Conservation (phyloP, 2,888 invertebrate genomes). For the Agonopterix heracliana region DNA sequence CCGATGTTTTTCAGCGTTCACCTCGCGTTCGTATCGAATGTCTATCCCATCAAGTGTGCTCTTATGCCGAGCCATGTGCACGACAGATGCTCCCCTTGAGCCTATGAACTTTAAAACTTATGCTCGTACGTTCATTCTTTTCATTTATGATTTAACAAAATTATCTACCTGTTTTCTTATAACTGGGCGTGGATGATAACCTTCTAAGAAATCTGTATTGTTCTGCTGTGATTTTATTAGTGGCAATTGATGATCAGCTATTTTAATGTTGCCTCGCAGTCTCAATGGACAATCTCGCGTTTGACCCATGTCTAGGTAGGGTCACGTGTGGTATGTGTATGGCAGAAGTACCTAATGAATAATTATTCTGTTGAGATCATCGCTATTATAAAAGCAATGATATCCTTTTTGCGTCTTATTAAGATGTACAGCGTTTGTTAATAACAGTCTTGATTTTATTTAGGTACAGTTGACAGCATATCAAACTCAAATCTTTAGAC, state of each 20-base stretch:
- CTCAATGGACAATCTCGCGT: background rate
- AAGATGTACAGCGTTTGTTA: background rate
- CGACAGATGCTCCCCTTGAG: conserved; percentile 60
- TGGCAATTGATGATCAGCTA: background rate
- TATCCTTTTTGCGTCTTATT: conserved; percentile 28
- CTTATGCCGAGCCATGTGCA: conserved; percentile 59
- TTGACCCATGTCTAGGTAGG: conserved; percentile 1
- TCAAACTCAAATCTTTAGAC: no score
- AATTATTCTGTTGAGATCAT: conserved; percentile 45
- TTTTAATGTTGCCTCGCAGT: background rate
- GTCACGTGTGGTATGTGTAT: conserved; percentile 17
- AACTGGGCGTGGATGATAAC: background rate
- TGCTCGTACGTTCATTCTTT: conserved; percentile 22
- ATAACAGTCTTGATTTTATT: background rate
- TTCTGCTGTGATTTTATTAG: background rate
- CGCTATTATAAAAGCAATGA: conserved; percentile 25
- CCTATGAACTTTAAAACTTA: conserved; percentile 32
- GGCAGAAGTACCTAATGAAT: conserved; percentile 25
- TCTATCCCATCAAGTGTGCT: conserved; percentile 53
- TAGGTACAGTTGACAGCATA: no score
- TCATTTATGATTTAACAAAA: background rate
- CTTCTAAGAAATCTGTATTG: background rate
- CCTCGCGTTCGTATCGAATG: conserved; percentile 38
- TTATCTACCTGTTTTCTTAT: background rate
- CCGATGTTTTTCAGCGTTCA: conserved; percentile 34